Base-by-base conservation (phyloP, 2,113 vertebrate species). In the Guaruba guarouba region DNA sequence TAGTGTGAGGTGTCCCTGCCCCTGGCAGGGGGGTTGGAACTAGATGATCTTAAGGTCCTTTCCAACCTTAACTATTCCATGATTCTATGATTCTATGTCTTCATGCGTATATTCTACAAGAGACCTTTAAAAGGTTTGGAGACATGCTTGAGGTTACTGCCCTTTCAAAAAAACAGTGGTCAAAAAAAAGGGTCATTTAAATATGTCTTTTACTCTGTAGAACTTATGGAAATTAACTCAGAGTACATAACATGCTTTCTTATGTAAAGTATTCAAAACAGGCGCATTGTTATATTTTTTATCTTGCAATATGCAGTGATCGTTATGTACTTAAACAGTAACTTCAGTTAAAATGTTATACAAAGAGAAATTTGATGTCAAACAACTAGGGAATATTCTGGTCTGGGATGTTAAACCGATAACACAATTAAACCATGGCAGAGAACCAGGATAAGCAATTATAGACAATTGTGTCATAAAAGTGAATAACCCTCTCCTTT, bases 281-380 rank as follows among this genome's bases (percentile, higher is more conserved):
- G 31, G 4, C 2, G 41, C 0, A 3, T 59, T 41, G 9, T 70
- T 77, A 11, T 29, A 17, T 69, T 78, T 89, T 95, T 89, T 80
- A 55, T 79, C 27, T 86, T 46, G 31, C 5, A 44, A 86, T 24
- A 57, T 49, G 7, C 51, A 90, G 39, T 82, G 4, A 27, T 86
- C 28, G 29, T 93, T 86, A 73, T 37, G n/a, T 49, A 23, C 5
- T 63, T 78, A 80, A 91, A 33, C 22, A 80, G 24, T 68, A 89
- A 66, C 63, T 92, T 92, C 68, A 88, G 82, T 88, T 79, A 77
- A 87, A 96, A 90, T n/a, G 20, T 43, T 76, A 75, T 48, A n/a
- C 54, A 96, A 96, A 95, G 24, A 88, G 2, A 68, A 61, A 81
- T 67, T 86, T 83, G 33, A 29, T 6, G 22, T 86, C 54, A 57